phyloP scores from a whole-genome alignment of 2,797 vertebrate species.

The Netta rufina region DNA sequence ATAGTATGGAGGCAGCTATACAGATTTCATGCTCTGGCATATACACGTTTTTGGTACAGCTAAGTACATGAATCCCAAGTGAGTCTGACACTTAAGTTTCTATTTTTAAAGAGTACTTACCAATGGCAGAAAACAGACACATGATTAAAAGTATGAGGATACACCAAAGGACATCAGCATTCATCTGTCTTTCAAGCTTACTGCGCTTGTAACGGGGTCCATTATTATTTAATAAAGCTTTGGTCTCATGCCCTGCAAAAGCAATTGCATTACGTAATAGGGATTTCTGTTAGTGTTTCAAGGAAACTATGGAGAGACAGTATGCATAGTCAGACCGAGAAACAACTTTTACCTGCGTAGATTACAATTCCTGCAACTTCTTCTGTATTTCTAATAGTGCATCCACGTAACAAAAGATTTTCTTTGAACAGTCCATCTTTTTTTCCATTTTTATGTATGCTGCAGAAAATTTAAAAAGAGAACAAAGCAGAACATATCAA shows the following conservation, averaged over 20 bases:
- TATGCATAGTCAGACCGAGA: not conserved
- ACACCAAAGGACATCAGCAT: constrained; percentile 95
- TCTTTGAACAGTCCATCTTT: constrained; percentile 93
- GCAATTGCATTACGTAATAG: not conserved
- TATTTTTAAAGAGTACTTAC: constrained; percentile 78
- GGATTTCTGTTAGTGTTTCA: not conserved
- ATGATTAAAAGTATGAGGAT: constrained; percentile 94
- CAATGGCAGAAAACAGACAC: constrained; percentile 93
- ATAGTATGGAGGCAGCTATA: not conserved
- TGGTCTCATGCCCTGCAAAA: constrained; percentile 93
- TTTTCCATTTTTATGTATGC: constrained; percentile 81
- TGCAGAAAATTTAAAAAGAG: constrained; percentile 57
- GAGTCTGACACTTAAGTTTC: not conserved
- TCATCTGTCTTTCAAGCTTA: constrained; percentile 96
- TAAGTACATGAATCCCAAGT: not conserved
- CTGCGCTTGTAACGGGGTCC: constrained; percentile 97
- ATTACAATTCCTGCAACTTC: constrained; percentile 94
- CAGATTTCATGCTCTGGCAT: not conserved
- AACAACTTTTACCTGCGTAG: constrained; percentile 87
- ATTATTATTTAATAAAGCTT: constrained; percentile 97
- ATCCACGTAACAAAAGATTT: constrained; percentile 93
- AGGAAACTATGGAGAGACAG: not conserved
- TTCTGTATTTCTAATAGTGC: constrained; percentile 96
- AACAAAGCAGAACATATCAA: constrained; percentile 28
- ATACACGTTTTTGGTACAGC: not conserved